Conservation (phyloP, 2,888 invertebrate species). For the Melanophora roralis region DNA sequence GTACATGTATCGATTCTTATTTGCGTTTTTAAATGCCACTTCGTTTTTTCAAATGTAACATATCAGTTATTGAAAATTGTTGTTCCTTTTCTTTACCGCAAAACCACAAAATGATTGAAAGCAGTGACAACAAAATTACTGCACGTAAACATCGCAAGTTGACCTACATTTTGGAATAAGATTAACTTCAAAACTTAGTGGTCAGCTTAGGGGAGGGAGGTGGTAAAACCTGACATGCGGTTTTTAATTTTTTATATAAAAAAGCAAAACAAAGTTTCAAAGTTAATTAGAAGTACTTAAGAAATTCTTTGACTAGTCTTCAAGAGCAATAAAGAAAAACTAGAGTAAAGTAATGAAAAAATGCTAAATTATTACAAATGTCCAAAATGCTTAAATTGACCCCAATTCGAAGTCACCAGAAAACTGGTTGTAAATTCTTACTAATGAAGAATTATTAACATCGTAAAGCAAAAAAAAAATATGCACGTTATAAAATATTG, state of each 20-base stretch:
- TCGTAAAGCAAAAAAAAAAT: slow-evolving; percentile 1
- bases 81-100: background rate
- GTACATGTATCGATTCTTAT: no score
- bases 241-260: background rate
- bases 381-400: slow-evolving; percentile 53
- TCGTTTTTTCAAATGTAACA: background rate
- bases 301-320: background rate
- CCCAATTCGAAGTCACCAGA: slow-evolving; percentile 37
- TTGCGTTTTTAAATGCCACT: background rate
- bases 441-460: slow-evolving; percentile 26
- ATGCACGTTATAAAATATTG: slow-evolving; percentile 36
- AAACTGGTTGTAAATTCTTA: slow-evolving; percentile 5
- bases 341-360: slow-evolving; percentile 17
- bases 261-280: background rate
- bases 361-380: slow-evolving; percentile 30
- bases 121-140: slow-evolving; percentile 28
- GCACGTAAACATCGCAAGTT: slow-evolving; percentile 6
- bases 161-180: slow-evolving; percentile 39
- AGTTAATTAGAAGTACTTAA: background rate
- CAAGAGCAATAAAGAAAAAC: background rate
- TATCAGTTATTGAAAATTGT: background rate
- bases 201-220: slow-evolving; percentile 10
- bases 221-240: no score
- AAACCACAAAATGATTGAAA: slow-evolving; percentile 21
- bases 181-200: slow-evolving; percentile 36